phyloP scores from a whole-genome alignment of 2,888 invertebrate species.

The Perizoma flavofasciatum region DNA sequence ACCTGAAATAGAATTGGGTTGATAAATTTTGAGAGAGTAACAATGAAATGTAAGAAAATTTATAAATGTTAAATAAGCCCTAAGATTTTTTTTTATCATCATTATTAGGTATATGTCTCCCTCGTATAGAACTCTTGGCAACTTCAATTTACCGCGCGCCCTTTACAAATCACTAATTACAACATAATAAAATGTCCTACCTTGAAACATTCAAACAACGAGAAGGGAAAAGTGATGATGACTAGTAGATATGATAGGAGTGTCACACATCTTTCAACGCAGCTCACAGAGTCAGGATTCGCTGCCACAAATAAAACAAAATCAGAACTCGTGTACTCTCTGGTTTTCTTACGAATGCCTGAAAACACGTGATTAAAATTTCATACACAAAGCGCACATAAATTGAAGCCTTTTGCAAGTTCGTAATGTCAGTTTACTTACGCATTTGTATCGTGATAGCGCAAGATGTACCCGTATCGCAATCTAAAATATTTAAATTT shows the following conservation, averaged over 20 bases:
- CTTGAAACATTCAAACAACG: conserved; percentile 93
- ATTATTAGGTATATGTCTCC: too few relatives aligned
- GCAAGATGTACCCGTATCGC: conserved; percentile 80
- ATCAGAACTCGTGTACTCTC: conserved; percentile 9
- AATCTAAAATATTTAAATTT: conserved; percentile 77
- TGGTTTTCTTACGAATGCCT: conserved; percentile 2
- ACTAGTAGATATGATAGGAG: conserved; percentile 88
- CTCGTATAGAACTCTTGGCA: too few relatives aligned
- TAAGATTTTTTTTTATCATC: too few relatives aligned
- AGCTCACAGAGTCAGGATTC: conserved; percentile 86
- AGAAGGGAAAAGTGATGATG: conserved; percentile 91
- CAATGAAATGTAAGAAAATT: too few relatives aligned
- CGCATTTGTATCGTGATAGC: conserved; percentile 81
- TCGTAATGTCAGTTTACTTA: conserved; percentile 65
- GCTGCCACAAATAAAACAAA: conserved; percentile 75
- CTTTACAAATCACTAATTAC: too few relatives aligned
- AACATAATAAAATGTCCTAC: conserved; percentile 63
- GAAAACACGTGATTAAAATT: conserved; percentile 5
- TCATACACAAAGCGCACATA: conserved; percentile 45
- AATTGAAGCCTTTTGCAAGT: conserved; percentile 50
- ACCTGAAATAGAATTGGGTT: conserved; percentile 75
- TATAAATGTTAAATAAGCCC: too few relatives aligned
- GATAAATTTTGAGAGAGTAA: too few relatives aligned
- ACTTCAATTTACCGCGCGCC: too few relatives aligned
- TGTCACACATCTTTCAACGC: conserved; percentile 90